Percentiles rank a stretch among this genome's conserved stretches.
phyloP scores from a whole-genome alignment of 2,888 invertebrate species.

The Prionchulus punctatus region DNA sequence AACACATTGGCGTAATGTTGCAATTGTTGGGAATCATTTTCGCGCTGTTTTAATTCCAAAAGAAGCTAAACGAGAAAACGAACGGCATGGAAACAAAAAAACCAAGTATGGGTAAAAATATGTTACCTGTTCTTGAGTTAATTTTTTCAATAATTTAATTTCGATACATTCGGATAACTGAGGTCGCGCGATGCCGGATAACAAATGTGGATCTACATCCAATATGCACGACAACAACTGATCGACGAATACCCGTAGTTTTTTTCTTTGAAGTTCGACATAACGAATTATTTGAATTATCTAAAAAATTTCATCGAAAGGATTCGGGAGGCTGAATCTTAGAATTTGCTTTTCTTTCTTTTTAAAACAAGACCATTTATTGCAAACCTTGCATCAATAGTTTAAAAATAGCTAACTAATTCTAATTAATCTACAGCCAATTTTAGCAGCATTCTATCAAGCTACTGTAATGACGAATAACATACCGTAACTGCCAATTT shows the following conservation, averaged over 20 bases:
- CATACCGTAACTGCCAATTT: too few species aligned
- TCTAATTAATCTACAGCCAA: too few species aligned
- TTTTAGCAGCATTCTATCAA: too few species aligned
- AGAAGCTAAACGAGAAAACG: constrained; percentile 6
- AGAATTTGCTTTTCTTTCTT: too few species aligned
- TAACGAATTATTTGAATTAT: not conserved
- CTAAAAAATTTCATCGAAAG: too few species aligned
- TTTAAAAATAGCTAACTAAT: too few species aligned
- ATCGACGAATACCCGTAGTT: constrained; percentile 5
- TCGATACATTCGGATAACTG: constrained; percentile 1
- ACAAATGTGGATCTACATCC: constrained; percentile 4
- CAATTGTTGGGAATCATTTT: constrained; percentile 5
- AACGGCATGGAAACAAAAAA: too few species aligned
- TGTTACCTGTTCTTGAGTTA: not conserved
- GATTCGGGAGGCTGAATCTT: too few species aligned
- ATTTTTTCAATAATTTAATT: not conserved
- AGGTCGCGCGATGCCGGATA: constrained; percentile 1
- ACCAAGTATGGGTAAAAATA: not conserved
- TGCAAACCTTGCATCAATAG: too few species aligned
- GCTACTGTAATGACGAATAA: too few species aligned
- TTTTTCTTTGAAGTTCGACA: constrained; percentile 5
- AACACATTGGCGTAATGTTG: constrained; percentile 7
- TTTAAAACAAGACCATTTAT: too few species aligned
- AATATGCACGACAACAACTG: constrained; percentile 6
- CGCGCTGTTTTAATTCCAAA: constrained; percentile 4